Evolutionary conservation across 2,113 vertebrate species (phyloP).

Genomic region (Otus sunia): DNA sequence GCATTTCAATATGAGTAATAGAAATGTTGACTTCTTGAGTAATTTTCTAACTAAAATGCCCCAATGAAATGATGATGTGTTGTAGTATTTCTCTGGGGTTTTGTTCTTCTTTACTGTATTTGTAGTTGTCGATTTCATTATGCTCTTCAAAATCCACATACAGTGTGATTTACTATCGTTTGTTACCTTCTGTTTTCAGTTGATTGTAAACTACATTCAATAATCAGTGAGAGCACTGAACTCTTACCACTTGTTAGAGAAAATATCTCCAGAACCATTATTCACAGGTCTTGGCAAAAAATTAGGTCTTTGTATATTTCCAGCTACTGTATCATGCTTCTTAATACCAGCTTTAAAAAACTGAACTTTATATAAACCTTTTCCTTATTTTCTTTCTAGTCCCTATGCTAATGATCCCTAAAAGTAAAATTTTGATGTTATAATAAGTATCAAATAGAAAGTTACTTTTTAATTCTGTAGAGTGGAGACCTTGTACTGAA

Average conservation of each 20-base stretch:
- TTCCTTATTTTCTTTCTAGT: not conserved
- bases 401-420: not conserved
- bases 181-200: not conserved
- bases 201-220: not conserved
- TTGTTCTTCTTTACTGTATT: not conserved
- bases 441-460: not conserved
- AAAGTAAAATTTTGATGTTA: not conserved
- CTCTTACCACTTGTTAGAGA: not conserved
- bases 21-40: not conserved
- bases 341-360: not conserved
- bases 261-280: not conserved
- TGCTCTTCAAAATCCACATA: not conserved
- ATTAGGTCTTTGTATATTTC: not conserved
- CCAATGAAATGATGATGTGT: not conserved
- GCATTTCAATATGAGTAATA: not conserved
- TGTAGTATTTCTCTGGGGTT: not conserved
- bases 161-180: not conserved
- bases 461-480: not conserved
- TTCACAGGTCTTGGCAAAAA: not conserved
- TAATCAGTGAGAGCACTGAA: not conserved
- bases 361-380: not conserved
- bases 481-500: not conserved
- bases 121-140: not conserved
- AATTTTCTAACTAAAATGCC: not conserved
- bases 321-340: not conserved